Evolutionary conservation across 2,888 invertebrate genomes (phyloP).

Genomic region (Rhabditophanes sp.): DNA sequence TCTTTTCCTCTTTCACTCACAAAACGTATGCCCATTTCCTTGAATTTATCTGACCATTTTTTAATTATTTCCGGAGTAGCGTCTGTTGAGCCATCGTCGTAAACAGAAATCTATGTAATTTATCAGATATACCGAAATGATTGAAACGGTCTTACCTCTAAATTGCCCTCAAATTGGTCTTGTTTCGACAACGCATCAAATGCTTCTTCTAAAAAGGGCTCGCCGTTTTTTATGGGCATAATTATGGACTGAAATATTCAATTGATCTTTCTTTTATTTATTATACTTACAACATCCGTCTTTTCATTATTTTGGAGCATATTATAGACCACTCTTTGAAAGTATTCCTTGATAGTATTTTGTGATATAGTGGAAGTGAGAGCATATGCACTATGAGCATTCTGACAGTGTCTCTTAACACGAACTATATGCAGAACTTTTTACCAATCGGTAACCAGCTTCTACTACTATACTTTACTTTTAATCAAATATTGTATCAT

Average conservation of each 20-base stretch:
- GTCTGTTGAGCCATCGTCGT: conserved; percentile 29
- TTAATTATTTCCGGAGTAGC: conserved; percentile 14
- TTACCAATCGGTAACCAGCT: too few relatives aligned
- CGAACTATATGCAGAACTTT: too few relatives aligned
- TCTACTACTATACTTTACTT: too few relatives aligned
- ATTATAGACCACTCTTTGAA: background rate
- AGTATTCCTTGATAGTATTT: background rate
- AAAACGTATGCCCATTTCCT: conserved; percentile 12
- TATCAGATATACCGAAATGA: conserved; percentile 3
- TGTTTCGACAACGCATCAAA: conserved; percentile 21
- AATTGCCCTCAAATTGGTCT: conserved; percentile 4
- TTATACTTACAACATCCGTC: background rate
- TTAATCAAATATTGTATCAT: too few relatives aligned
- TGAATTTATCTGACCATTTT: conserved; percentile 9
- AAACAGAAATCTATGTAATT: conserved; percentile 21
- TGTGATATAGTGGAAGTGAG: background rate
- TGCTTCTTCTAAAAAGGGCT: conserved; percentile 16
- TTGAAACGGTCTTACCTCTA: conserved; percentile 4
- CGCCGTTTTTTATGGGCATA: conserved; percentile 27
- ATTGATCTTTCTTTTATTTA: conserved; percentile 1
- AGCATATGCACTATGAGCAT: conserved; percentile 1
- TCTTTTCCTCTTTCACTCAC: conserved; percentile 5
- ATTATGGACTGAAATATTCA: conserved; percentile 15
- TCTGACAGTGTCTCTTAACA: background rate
- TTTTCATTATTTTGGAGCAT: background rate